A percentile compares a stretch with the other conserved stretches of the same genome.
Evolutionary conservation across 1,140 invertebrate genomes (phyloP).

Genomic region (Sminthurides bifidus): DNA sequence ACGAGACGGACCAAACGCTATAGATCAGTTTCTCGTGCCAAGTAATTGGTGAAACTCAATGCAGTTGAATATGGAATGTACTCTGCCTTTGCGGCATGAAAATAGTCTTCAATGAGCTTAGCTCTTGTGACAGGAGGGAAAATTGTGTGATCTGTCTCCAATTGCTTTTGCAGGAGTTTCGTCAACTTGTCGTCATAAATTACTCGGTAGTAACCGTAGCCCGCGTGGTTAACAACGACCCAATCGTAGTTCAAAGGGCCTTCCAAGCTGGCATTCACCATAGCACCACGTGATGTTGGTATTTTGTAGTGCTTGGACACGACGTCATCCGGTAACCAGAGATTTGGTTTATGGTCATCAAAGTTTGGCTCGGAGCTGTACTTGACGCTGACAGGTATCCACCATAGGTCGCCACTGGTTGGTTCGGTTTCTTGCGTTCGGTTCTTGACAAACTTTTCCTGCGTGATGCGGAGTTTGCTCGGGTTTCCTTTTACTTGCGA

Average conservation of each 20-base stretch:
- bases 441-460: background rate
- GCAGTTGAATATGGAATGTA: background rate
- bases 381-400: conserved; percentile 4
- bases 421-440: background rate
- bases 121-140: conserved; percentile 6
- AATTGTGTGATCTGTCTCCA: background rate
- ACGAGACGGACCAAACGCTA: background rate
- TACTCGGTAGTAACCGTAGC: conserved; percentile 15
- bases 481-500: background rate
- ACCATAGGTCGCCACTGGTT: background rate
- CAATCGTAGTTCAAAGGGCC: background rate
- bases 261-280: background rate
- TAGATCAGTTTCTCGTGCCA: background rate
- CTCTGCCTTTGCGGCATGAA: conserved; percentile 1
- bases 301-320: background rate
- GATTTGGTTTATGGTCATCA: background rate
- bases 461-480: conserved; percentile 4
- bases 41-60: background rate
- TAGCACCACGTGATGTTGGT: background rate
- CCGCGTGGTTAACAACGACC: conserved; percentile 2
- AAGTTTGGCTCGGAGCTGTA: background rate
- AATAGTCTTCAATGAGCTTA: conserved; percentile 18
- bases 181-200: conserved; percentile 14
- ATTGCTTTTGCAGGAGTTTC: conserved; percentile 1
- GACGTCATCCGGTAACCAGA: conserved; percentile 6